Evolutionary conservation across 2,797 vertebrate genomes (phyloP).

Genomic region (Chloroceryle amazona): DNA sequence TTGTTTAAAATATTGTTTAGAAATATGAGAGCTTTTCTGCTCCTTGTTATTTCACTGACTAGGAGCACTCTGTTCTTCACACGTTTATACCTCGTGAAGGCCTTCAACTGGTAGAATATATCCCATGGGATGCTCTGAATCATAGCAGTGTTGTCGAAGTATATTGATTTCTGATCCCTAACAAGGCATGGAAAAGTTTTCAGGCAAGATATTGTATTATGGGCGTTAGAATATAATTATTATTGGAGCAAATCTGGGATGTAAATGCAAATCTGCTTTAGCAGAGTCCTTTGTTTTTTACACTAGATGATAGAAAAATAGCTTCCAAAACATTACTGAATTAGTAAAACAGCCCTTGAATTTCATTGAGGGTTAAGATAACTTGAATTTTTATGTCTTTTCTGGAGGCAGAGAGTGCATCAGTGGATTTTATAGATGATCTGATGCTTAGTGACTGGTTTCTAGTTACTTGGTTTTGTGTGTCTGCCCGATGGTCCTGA

Average conservation of each 20-base stretch:
- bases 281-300: not conserved
- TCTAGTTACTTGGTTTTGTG: not conserved
- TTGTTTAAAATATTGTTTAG: not conserved
- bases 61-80: not conserved
- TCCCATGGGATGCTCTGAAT: not conserved
- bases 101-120: not conserved
- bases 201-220: not conserved
- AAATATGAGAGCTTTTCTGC: not conserved
- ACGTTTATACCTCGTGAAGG: not conserved
- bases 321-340: not conserved
- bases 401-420: not conserved
- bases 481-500: not conserved
- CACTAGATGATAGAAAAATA: not conserved
- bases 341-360: not conserved
- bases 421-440: not conserved
- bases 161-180: not conserved
- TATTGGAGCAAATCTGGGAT: not conserved
- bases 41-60: not conserved
- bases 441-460: slow-evolving; percentile 2
- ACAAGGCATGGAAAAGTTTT: not conserved
- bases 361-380: not conserved
- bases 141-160: not conserved
- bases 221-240: not conserved
- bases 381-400: not conserved
- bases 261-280: not conserved